Evolutionary conservation across 2,888 invertebrate species (phyloP).

Genomic region (Platycheirus rosarum): DNA sequence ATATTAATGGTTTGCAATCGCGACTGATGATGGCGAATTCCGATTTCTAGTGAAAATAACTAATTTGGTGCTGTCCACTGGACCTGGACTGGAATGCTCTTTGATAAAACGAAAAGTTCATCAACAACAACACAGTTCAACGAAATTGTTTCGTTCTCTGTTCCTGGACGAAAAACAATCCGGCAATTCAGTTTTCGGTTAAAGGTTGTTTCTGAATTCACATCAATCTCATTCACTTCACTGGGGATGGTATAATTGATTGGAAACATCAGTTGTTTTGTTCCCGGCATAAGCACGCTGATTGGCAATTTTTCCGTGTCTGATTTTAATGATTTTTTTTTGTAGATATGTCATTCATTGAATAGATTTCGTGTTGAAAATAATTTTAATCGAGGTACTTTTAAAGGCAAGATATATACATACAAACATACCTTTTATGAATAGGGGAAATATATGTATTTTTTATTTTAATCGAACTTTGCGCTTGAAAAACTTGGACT

Average conservation of each 20-base stretch:
- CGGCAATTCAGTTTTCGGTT: background rate
- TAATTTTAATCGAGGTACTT: too few relatives aligned
- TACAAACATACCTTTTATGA: too few relatives aligned
- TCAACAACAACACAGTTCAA: slow-evolving; percentile 34
- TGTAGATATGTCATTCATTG: background rate
- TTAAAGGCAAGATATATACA: too few relatives aligned
- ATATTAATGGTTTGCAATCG: too few relatives aligned
- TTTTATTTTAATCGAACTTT: too few relatives aligned
- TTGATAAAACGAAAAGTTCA: slow-evolving; percentile 37
- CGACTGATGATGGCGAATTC: slow-evolving; percentile 11
- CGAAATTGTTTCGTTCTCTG: slow-evolving; percentile 38
- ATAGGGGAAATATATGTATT: too few relatives aligned
- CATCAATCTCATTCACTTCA: slow-evolving; percentile 33
- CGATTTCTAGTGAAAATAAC: slow-evolving; percentile 51
- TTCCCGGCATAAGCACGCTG: slow-evolving; percentile 59
- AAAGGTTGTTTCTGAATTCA: slow-evolving; percentile 1
- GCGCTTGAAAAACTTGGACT: too few relatives aligned
- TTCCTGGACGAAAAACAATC: slow-evolving; percentile 46
- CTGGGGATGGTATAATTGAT: slow-evolving; percentile 55
- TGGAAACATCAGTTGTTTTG: slow-evolving; percentile 65
- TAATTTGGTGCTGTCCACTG: slow-evolving; percentile 47
- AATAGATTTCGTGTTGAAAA: background rate
- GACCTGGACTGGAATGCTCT: background rate
- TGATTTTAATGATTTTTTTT: slow-evolving; percentile 65
- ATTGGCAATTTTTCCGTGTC: slow-evolving; percentile 63